phyloP scores from a whole-genome alignment of 1,140 invertebrate species.

The Bombus difficillimus region DNA sequence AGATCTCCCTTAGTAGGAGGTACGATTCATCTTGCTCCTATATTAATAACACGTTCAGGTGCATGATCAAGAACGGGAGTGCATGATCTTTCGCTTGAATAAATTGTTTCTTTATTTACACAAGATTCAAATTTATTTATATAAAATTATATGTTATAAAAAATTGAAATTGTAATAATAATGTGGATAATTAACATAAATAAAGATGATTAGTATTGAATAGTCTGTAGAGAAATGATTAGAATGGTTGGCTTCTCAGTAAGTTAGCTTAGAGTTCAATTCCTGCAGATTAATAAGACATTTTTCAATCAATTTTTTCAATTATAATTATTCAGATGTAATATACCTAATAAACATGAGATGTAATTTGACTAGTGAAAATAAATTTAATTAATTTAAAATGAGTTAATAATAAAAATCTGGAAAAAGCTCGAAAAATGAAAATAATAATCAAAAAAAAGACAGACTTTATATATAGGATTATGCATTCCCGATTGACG shows the following conservation, averaged over 20 bases:
- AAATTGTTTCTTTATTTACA: not conserved
- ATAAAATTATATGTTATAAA: not conserved
- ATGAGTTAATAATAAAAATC: not conserved
- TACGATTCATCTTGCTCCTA: constrained; percentile 53
- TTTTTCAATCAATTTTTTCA: too few relatives aligned
- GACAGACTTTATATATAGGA: too few relatives aligned
- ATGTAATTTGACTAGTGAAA: too few relatives aligned
- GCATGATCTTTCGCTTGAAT: constrained; percentile 22
- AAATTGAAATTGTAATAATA: not conserved
- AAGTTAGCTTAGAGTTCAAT: too few relatives aligned
- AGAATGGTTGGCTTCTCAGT: too few relatives aligned
- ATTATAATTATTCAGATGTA: too few relatives aligned
- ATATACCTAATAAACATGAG: too few relatives aligned
- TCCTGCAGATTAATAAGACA: too few relatives aligned
- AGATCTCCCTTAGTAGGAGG: constrained; percentile 34
- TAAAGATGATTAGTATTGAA: too few relatives aligned
- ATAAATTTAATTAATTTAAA: too few relatives aligned
- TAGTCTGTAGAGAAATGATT: too few relatives aligned
- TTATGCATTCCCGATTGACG: not conserved
- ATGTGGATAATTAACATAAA: not conserved
- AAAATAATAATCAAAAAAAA: not conserved
- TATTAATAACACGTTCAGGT: constrained; percentile 2
- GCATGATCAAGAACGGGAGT: constrained; percentile 35
- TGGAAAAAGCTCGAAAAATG: not conserved
- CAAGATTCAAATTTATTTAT: not conserved